Conservation (phyloP, 2,797 vertebrate genomes). For the Sebastes umbrosus region DNA sequence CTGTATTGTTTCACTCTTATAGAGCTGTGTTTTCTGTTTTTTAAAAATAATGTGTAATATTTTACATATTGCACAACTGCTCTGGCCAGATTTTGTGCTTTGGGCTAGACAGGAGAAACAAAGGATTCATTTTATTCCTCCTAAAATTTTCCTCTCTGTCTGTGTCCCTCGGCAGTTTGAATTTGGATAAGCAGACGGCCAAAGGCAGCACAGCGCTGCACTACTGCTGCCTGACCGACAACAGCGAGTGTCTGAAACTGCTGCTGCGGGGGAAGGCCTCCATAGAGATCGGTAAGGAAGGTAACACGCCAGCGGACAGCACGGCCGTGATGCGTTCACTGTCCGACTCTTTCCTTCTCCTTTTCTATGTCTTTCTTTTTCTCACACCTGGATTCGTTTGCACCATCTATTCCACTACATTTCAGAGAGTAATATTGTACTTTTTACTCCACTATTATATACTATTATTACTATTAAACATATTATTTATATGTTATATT, state of each 20-base stretch:
- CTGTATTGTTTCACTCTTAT: background rate
- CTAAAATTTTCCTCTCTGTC: background rate
- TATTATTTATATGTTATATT: no score
- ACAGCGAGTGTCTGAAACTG: conserved; percentile 97
- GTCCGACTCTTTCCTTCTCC: background rate
- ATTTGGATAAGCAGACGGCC: conserved; percentile 95
- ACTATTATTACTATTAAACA: no score
- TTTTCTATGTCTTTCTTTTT: background rate
- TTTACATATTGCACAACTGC: background rate
- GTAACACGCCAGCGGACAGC: background rate
- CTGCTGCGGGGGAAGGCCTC: conserved; percentile 96
- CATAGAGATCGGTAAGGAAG: conserved; percentile 91
- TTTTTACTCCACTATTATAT: no score
- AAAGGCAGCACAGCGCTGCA: conserved; percentile 98
- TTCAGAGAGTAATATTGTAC: no score
- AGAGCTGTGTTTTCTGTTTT: background rate
- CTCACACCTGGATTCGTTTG: background rate
- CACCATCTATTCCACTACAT: no score
- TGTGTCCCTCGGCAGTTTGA: conserved; percentile 83
- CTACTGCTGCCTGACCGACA: conserved; percentile 98
- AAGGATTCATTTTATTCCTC: background rate
- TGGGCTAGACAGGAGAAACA: background rate
- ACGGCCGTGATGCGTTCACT: background rate
- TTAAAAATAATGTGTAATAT: background rate
- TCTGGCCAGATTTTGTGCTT: background rate